These are phyloP conservation scores for Malurus alboscapulatus DNA, from an alignment of 2,113 vertebrate species.

Conservation along the genomic window DNA sequence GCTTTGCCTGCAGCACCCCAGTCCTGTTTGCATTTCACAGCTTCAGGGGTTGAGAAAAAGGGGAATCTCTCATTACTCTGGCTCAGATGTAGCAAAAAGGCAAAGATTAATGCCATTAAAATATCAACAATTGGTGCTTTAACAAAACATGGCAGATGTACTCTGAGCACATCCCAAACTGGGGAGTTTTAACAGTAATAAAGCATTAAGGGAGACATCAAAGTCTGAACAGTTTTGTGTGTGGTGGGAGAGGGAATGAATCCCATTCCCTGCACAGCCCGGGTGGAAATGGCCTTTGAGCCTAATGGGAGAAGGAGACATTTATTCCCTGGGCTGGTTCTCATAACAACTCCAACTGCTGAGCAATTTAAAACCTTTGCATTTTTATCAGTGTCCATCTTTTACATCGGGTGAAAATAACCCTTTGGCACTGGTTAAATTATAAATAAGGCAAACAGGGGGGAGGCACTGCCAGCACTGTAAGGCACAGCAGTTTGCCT, in stretches of 20 bases:
- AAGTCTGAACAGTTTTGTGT: slow-evolving; percentile 11
- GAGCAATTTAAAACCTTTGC: slow-evolving; percentile 61
- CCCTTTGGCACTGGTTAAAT: slow-evolving; percentile 45
- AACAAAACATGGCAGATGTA: slow-evolving; percentile 46
- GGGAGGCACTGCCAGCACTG: not conserved
- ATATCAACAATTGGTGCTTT: slow-evolving; percentile 12
- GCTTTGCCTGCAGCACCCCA: accelerated
- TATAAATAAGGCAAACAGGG: slow-evolving; percentile 26
- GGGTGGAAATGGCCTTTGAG: slow-evolving; percentile 1
- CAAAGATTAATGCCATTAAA: slow-evolving; percentile 52
- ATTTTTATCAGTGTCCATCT: slow-evolving; percentile 62
- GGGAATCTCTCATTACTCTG: not conserved
- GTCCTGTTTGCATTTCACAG: not conserved
- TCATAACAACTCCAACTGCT: slow-evolving; percentile 28
- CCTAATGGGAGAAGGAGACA: slow-evolving; percentile 15
- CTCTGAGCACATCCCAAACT: slow-evolving; percentile 9
- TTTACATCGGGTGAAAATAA: slow-evolving; percentile 58
- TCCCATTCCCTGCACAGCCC: slow-evolving; percentile 9
- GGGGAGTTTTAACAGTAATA: slow-evolving; percentile 31
- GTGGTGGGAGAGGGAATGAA: slow-evolving; percentile 11
- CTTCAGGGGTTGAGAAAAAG: not conserved
- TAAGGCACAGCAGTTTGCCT: accelerated
- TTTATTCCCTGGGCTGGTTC: slow-evolving; percentile 49
- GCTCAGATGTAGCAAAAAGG: not conserved
- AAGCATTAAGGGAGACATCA: slow-evolving; percentile 38